These are phyloP conservation scores for Bagarius yarrelli DNA, from an alignment of 2,113 vertebrate genomes.

Conservation along the genomic window DNA sequence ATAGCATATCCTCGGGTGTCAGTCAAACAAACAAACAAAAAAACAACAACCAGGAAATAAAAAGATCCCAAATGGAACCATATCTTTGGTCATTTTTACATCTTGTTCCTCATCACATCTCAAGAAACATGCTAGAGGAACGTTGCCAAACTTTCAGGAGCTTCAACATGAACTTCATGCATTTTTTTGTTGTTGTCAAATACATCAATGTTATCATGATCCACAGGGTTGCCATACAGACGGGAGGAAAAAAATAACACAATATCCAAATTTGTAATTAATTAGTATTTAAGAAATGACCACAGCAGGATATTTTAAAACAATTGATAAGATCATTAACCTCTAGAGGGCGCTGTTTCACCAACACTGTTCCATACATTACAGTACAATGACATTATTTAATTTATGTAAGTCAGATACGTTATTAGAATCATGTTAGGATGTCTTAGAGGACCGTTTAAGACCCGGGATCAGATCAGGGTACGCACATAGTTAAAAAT, in stretches of 20 bases:
- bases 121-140: slow-evolving; percentile 30
- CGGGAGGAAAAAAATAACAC: too few relatives aligned
- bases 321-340: background rate
- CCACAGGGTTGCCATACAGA: background rate
- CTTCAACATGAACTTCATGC: background rate
- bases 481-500: background rate
- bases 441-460: background rate
- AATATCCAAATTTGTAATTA: too few relatives aligned
- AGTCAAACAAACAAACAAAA: background rate
- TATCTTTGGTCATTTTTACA: slow-evolving; percentile 43
- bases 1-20: background rate
- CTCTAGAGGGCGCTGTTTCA: background rate
- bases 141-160: background rate
- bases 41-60: background rate
- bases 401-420: background rate
- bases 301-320: background rate
- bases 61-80: background rate
- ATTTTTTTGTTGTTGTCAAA: background rate
- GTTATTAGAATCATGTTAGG: too few relatives aligned
- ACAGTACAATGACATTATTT: background rate
- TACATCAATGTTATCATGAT: background rate
- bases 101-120: slow-evolving; percentile 16
- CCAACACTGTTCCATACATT: background rate
- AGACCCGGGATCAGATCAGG: background rate
- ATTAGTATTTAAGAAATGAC: too few relatives aligned